Percentiles rank a stretch among this genome's conserved stretches.
These are phyloP conservation scores for Hyperoplus immaculatus DNA, from an alignment of 2,797 vertebrate genomes.

Conservation along the genomic window DNA sequence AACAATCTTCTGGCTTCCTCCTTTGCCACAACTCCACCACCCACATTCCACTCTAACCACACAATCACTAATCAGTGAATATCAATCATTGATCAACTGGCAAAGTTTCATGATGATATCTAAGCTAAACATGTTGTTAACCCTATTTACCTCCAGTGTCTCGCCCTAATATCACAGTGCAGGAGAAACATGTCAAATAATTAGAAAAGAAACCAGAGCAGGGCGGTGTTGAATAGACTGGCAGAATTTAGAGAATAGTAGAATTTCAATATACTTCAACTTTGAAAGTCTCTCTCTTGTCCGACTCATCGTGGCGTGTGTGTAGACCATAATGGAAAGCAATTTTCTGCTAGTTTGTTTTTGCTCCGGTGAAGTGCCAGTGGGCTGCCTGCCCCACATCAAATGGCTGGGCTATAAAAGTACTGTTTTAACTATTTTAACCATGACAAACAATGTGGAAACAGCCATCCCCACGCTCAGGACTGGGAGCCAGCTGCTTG, in stretches of 20 bases:
- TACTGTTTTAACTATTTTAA: neutral
- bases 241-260: neutral
- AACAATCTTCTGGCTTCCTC: neutral
- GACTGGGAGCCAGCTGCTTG: slow-evolving; percentile 42
- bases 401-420: slow-evolving; percentile 13
- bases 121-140: too few relatives aligned
- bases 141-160: too few relatives aligned
- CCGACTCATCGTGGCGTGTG: neutral
- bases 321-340: neutral
- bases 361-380: neutral
- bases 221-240: neutral
- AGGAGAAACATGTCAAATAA: too few relatives aligned
- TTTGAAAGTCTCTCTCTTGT: neutral
- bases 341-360: neutral
- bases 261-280: neutral
- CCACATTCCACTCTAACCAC: neutral
- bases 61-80: neutral
- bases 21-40: neutral
- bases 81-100: neutral
- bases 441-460: slow-evolving; percentile 54
- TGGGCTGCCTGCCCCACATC: neutral
- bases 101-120: too few relatives aligned
- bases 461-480: slow-evolving; percentile 36
- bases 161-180: too few relatives aligned
- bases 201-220: neutral